Percentiles rank a stretch among this genome's conserved stretches.
These are phyloP conservation scores for Rutpela maculata DNA, from an alignment of 2,888 invertebrate species.

Conservation along the genomic window DNA sequence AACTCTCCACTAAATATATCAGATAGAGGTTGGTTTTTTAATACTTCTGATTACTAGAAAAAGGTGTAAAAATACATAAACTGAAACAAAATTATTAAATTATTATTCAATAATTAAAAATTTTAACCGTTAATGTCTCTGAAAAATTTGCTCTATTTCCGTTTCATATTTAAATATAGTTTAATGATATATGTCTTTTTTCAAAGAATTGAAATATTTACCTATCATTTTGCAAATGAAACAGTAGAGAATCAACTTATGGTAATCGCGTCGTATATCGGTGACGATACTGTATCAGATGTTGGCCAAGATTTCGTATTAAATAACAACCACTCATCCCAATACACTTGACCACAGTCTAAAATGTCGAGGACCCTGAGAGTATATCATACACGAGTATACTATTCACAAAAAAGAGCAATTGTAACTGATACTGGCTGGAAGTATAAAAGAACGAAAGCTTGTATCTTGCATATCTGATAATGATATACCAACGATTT, in stretches of 20 bases:
- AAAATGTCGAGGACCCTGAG: slow-evolving; percentile 54
- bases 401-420: slow-evolving; percentile 52
- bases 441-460: slow-evolving; percentile 19
- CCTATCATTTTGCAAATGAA: neutral
- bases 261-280: slow-evolving; percentile 37
- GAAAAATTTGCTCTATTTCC: too few species aligned
- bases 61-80: too few species aligned
- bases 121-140: too few species aligned
- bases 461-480: neutral
- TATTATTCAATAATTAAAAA: too few species aligned
- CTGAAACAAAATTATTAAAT: too few species aligned
- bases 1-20: too few species aligned
- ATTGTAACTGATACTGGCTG: slow-evolving; percentile 45
- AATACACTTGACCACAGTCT: slow-evolving; percentile 52
- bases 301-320: slow-evolving; percentile 53
- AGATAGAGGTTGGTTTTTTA: too few species aligned
- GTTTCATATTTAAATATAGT: too few species aligned
- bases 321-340: slow-evolving; percentile 60
- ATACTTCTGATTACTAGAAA: too few species aligned
- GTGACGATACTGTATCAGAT: slow-evolving; percentile 54
- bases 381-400: slow-evolving; percentile 55
- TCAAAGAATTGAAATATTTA: neutral
- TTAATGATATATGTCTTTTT: too few species aligned
- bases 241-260: slow-evolving; percentile 4
- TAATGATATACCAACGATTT: neutral